Evolutionary conservation across 2,113 vertebrate genomes (phyloP).

Genomic region (Oreochromis niloticus): DNA sequence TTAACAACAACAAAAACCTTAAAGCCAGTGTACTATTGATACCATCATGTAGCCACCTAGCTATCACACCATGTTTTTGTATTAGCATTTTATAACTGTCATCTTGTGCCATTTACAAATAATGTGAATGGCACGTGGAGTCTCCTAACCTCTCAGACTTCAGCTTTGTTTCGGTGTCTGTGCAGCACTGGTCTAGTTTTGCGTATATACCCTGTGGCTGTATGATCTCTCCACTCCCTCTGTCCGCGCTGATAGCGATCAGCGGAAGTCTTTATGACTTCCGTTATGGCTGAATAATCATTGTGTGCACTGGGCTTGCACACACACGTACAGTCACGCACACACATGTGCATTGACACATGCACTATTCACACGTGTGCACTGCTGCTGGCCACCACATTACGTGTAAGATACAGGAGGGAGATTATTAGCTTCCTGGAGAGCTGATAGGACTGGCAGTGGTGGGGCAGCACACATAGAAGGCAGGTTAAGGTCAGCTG

Average conservation of each 20-base stretch:
- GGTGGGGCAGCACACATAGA: neutral
- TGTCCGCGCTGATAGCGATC: slow-evolving; percentile 48
- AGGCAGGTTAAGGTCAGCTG: slow-evolving; percentile 45
- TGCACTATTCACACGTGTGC: neutral
- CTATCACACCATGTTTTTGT: neutral
- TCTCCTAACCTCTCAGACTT: neutral
- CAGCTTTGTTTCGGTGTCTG: slow-evolving; percentile 23
- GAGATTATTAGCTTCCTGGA: slow-evolving; percentile 62
- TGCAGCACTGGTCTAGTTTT: slow-evolving; percentile 14
- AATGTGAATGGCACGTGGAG: neutral
- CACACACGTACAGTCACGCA: neutral
- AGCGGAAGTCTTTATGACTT: slow-evolving; percentile 63
- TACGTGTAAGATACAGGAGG: slow-evolving; percentile 57
- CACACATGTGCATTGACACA: neutral
- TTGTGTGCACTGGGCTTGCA: slow-evolving; percentile 9
- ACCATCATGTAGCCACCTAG: neutral
- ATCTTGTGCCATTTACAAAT: slow-evolving; percentile 36
- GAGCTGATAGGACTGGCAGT: slow-evolving; percentile 9
- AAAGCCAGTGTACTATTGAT: neutral
- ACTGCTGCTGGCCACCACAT: neutral
- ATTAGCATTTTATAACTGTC: neutral
- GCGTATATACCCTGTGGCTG: slow-evolving; percentile 16
- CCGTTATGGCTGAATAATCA: slow-evolving; percentile 58
- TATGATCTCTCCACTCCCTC: slow-evolving; percentile 31
- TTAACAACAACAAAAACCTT: neutral